These are phyloP conservation scores for Urophycis tenuis DNA, from an alignment of 2,797 vertebrate genomes.

Conservation along the genomic window DNA sequence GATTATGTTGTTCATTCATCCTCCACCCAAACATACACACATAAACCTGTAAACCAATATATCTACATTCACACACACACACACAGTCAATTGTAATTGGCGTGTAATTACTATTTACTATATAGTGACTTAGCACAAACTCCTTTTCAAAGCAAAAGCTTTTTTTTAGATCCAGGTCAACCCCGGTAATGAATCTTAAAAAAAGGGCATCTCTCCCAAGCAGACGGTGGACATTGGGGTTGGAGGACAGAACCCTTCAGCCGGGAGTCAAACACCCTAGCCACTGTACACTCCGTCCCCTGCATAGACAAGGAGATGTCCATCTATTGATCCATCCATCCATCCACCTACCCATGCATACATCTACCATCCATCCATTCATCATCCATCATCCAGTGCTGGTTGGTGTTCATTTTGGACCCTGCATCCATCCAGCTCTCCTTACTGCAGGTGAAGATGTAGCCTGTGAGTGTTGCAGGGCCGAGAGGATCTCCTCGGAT, in stretches of 20 bases:
- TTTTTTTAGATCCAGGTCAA: not conserved
- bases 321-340: too few relatives aligned
- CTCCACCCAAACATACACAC: not conserved
- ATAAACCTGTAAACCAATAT: not conserved
- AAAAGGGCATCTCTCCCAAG: not conserved
- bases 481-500: slow-evolving; percentile 12
- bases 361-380: not conserved
- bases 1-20: not conserved
- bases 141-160: not conserved
- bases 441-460: slow-evolving; percentile 63
- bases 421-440: not conserved
- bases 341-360: too few relatives aligned
- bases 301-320: too few relatives aligned
- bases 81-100: not conserved
- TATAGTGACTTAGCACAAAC: not conserved
- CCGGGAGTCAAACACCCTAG: not conserved
- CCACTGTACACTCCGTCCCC: too few relatives aligned
- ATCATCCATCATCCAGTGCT: not conserved
- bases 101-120: not conserved
- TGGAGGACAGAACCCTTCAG: not conserved
- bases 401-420: not conserved
- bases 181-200: not conserved
- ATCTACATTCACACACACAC: not conserved
- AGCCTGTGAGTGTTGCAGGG: rapidly evolving
- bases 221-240: not conserved